Evolutionary conservation across 2,797 vertebrate species (phyloP).

Genomic region (Siniperca scherzeri): DNA sequence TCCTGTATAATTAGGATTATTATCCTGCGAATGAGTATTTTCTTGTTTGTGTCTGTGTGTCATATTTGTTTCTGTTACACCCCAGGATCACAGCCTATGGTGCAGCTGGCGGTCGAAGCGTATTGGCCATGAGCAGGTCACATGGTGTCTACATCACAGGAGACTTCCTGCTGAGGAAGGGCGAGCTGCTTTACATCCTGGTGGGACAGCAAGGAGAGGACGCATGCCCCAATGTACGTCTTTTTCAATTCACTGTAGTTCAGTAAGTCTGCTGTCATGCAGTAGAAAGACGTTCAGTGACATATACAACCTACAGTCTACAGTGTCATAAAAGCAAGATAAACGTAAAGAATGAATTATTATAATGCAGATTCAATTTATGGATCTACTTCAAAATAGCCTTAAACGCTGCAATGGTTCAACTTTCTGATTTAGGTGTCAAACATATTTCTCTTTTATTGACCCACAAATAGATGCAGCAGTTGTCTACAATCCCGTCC

Average conservation of each 20-base stretch:
- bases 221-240: conserved; percentile 95
- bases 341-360: conserved; percentile 3
- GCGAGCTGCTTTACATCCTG: conserved; percentile 91
- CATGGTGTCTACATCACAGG: conserved; percentile 92
- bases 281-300: not conserved
- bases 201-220: conserved; percentile 97
- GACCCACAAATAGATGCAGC: not conserved
- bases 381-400: conserved; percentile 17
- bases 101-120: conserved; percentile 95
- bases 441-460: conserved; percentile 37
- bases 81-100: conserved; percentile 94
- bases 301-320: not conserved
- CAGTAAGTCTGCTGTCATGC: not conserved
- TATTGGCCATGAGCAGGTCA: conserved; percentile 90
- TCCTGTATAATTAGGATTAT: conserved; percentile 24
- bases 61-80: conserved; percentile 4
- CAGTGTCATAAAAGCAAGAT: conserved; percentile 27
- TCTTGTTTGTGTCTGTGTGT: conserved; percentile 10
- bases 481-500: not conserved
- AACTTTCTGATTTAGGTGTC: conserved; percentile 15
- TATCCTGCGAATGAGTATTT: conserved; percentile 24
- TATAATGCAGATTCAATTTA: conserved; percentile 9
- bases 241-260: not conserved
- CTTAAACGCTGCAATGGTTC: conserved; percentile 6
- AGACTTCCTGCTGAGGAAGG: conserved; percentile 92